Base-by-base conservation (phyloP, 1,140 invertebrate genomes). In the Acromyrmex charruanus region DNA sequence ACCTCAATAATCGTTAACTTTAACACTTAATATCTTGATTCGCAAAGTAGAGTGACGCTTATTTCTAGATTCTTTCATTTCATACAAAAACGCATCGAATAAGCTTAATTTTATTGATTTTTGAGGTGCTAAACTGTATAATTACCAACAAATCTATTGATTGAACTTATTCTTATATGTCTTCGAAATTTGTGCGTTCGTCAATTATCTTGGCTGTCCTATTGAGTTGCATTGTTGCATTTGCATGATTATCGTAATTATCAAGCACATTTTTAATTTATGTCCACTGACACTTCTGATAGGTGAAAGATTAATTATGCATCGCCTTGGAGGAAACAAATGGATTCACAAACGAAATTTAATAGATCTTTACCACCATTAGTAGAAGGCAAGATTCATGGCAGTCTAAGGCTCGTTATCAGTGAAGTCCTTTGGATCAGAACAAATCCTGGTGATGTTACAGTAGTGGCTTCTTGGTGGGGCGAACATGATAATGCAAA, bases 321-420 rank as follows among this genome's bases (percentile, higher is more conserved):
- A 7, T 63, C 6, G 16, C 63, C 18, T 72, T 63, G 55, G 16
- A 0, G 21, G 16, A 28, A 87, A 65, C 82, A 92, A 93, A 94
- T 95, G 93, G 93, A 94, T 91, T 85, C 80, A 18, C 85, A 92
- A 75, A 80, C 90, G 51, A 91, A 89, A 81, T 39, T 77, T 31
- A 87, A 85, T 31, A 89, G 90, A 88, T 94, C 94, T 28, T 72
- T 95, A 63, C 94, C 94, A 4, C 94, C 94, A 2, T 90, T 93
- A 35, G 94, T 95, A 3, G 90, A 95, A 61, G 94, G 94, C 25
- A 95, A 94, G 91, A 68, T 94, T 84, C 92, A 94, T n/a, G 93
- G 93, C 9, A 95, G 93, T 77, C 79, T 95, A 6, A 94, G 92
- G 44, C 80, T 95, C 14, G 69, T 88, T 1, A 92, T 95, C 58